Evolutionary conservation across 2,113 vertebrate genomes (phyloP), one percentile per base, ranked within the genome.

Genomic region (Shinisaurus crocodilurus): DNA sequence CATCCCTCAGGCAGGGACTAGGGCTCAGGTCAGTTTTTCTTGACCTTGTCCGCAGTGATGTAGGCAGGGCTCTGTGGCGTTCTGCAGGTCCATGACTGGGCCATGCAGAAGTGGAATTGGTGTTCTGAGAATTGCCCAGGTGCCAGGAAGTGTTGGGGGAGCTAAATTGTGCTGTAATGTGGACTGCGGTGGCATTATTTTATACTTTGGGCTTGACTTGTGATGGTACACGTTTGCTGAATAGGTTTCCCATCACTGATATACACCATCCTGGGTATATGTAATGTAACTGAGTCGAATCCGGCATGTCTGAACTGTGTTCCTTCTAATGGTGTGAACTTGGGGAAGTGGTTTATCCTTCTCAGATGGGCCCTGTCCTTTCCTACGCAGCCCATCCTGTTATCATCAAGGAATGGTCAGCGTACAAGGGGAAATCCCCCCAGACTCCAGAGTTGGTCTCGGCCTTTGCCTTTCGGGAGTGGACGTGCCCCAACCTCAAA

Each of bases 351-450:
- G 29, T 40, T 48, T 43, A 29, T 34, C 43, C 50, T 45, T 7
- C 20, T 43, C 50, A 43, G 5, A 7, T 57, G 27, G 43, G 7
- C 54, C 1, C 40, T 75, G 23, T 65, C 12, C 27, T 85, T 57
- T 18, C 65, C 75, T 67, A 79, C 85, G 0, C 92, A 99, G 98
- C 98, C 95, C 98, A 98, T 93, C 98, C 98, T 16, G 98, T 99
- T 91, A 98, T 99, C 13, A 97, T 99, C 89, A 99, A 99, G 95
- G 98, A 99, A 93, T 99, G 98, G 98, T 98, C 98, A 86, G 98
- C 98, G 32, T 98, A 98, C 80, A 99, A 99, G 94, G 98, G 98
- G 83, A 99, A 99, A 95, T 98, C 98, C 0, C 98, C 98, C 63
- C 97, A 99, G 93, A 99, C 98, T 8, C 98, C 98, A 1, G 98